Percentiles rank a stretch among this genome's conserved stretches.
These are phyloP conservation scores for Eleginops maclovinus DNA, from an alignment of 2,113 vertebrate species.

Conservation along the genomic window DNA sequence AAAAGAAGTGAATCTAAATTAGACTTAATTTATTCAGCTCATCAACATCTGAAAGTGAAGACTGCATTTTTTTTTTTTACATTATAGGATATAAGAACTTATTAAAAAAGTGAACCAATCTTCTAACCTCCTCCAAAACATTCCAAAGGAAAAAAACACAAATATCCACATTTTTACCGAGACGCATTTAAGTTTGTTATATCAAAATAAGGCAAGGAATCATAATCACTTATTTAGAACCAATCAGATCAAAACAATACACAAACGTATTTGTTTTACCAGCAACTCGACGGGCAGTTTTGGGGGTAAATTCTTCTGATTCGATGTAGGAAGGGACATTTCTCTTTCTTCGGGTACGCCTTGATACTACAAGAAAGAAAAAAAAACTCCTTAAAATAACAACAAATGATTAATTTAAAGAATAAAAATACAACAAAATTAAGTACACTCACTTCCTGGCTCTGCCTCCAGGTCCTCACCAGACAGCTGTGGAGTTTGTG, in stretches of 20 bases:
- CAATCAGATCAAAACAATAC: neutral
- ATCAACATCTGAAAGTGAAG: neutral
- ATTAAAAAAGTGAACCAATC: no score
- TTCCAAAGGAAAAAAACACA: no score
- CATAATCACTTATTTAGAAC: neutral
- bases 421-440: neutral
- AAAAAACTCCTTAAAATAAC: neutral
- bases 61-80: neutral
- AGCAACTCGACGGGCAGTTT: slow-evolving; percentile 11
- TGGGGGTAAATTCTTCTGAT: slow-evolving; percentile 32
- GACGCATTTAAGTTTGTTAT: no score
- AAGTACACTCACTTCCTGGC: slow-evolving; percentile 52
- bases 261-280: slow-evolving; percentile 23
- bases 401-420: neutral
- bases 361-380: slow-evolving; percentile 49
- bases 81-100: no score
- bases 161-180: no score
- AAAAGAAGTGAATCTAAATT: neutral
- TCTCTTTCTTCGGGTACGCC: slow-evolving; percentile 57
- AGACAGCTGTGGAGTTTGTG: neutral
- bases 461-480: slow-evolving; percentile 24
- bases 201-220: no score
- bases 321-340: slow-evolving; percentile 1
- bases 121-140: no score
- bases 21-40: neutral